phyloP scores from a whole-genome alignment of 2,797 vertebrate genomes.

The Halcyon chelicuti region DNA sequence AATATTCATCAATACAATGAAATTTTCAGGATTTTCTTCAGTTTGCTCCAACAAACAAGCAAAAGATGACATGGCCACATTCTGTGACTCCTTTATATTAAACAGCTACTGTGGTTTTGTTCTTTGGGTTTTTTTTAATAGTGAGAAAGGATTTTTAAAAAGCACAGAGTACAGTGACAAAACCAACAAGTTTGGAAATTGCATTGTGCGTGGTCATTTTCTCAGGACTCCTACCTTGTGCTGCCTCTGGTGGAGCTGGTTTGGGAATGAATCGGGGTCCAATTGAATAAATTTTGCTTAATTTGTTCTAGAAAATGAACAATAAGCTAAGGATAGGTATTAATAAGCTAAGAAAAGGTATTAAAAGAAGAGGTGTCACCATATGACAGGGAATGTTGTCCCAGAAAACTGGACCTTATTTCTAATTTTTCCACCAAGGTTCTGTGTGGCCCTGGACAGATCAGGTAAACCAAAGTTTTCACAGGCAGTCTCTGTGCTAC shows the following conservation, averaged over 20 bases:
- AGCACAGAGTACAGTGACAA: neutral
- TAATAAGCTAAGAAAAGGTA: no score
- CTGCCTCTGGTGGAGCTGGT: neutral
- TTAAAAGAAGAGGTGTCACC: neutral
- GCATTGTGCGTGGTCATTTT: neutral
- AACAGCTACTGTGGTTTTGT: neutral
- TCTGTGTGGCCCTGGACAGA: neutral
- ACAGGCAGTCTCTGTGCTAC: neutral
- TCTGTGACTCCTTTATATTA: neutral
- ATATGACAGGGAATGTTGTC: neutral
- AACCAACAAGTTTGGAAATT: neutral
- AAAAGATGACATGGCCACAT: neutral
- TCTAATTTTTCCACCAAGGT: neutral
- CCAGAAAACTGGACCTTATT: neutral
- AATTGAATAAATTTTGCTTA: neutral
- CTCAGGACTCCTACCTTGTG: neutral
- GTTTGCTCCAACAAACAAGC: neutral
- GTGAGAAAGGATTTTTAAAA: neutral
- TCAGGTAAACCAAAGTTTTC: neutral
- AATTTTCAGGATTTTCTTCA: neutral
- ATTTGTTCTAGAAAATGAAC: neutral
- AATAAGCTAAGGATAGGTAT: neutral
- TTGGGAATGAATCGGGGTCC: neutral
- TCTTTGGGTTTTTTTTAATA: neutral
- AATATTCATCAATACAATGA: neutral